Conservation (phyloP, 1,140 invertebrate genomes). For the Vanessa atalanta region DNA sequence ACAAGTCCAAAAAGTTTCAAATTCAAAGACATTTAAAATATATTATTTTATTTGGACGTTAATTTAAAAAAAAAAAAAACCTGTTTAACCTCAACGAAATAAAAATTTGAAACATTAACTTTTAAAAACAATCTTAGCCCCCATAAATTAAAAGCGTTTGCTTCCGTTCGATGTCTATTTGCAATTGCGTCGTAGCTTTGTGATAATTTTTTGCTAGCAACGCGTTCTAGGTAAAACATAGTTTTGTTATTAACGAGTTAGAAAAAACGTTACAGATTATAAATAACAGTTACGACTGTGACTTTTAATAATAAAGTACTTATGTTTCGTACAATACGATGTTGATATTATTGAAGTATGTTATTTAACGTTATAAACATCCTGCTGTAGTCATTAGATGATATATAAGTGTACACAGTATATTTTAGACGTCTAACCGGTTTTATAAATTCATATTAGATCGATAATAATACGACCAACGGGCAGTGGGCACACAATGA, state of each 20-base stretch:
- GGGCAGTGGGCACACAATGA: conserved; percentile 20
- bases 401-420: conserved; percentile 26
- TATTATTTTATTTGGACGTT: neutral
- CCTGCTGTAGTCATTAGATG: conserved; percentile 28
- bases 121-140: neutral
- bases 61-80: neutral
- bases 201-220: conserved; percentile 1
- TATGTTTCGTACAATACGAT: neutral
- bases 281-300: neutral
- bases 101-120: conserved; percentile 1
- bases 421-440: conserved; percentile 35
- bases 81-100: conserved; percentile 10
- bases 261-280: neutral
- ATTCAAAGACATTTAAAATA: neutral
- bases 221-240: neutral
- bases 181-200: neutral
- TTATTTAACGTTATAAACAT: conserved; percentile 32
- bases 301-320: neutral
- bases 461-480: conserved; percentile 33
- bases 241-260: neutral
- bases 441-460: conserved; percentile 34
- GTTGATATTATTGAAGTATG: conserved; percentile 14
- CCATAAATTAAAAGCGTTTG: neutral
- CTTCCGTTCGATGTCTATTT: neutral
- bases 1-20: neutral